Evolutionary conservation across 1,140 invertebrate species (phyloP), one percentile per base, ranked within the genome.

Genomic region (Hypsibius dujardini): DNA sequence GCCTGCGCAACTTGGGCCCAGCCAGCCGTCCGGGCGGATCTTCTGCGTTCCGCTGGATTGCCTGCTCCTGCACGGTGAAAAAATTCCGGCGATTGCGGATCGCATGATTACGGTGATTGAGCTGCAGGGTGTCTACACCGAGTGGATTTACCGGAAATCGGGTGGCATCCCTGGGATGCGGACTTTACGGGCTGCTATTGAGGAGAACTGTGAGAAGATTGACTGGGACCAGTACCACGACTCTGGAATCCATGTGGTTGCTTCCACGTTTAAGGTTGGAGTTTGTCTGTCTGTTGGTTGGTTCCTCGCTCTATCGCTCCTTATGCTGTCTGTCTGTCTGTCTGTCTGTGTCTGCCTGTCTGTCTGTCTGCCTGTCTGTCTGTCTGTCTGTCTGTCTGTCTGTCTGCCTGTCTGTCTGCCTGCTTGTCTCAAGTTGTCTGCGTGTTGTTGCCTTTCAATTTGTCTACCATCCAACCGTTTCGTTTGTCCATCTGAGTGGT

Each of bases 71-170:
- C 86, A 86, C n/a, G 86, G 90, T 72, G 84, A 85, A 1, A 87
- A 78, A 71, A 86, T 95, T 70, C 93, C 92, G 0, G 76, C 87
- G 1, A 86, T 95, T 1, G 86, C 95, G 2, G 91, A 95, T 75
- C 82, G 87, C 70, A 81, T 96, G 1, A 88, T 96, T 62, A 87
- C 86, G 2, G 87, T 87, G 1, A 92, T 97, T 75, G 93, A 97
- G 81, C 86, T 92, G 79, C 86, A 88, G 74, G 92, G 91, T 1
- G 80, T 96, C 2, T 95, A 93, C 77, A 89, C 88, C 0, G 92
- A 94, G 76, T 92, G 92, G 1, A 84, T 96, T 67, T 96, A 96
- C 79, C 83, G 93, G 46, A 95, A 95, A 78, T 90, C 89, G 74
- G 93, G 91, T 45, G 87, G 89, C 46, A 73, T 47, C 7, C 50